Evolutionary conservation across 2,797 vertebrate genomes (phyloP), one percentile per base, ranked within the genome.

Genomic region (Benthosema pterotum): DNA sequence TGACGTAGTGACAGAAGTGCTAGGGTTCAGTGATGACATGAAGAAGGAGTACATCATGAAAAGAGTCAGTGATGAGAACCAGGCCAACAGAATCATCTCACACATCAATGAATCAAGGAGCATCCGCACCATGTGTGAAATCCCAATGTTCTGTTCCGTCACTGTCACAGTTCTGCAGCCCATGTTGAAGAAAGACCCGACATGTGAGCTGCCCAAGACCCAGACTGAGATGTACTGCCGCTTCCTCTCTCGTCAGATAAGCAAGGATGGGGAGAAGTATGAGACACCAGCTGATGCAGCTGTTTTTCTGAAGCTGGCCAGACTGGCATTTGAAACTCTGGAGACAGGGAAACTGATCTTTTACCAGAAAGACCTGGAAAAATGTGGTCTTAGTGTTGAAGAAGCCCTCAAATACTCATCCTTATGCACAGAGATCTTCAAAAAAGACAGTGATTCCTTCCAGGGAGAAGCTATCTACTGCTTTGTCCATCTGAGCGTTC

Each of bases 191-290:
- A 22, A 2, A 22, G 4, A 22, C 19, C 19, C 2, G 19, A 22
- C 19, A 22, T 2, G 19, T 22, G 28, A 52, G 11, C 25, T 57
- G 6, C 63, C 64, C 2, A 22, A 22, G 32, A 67, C 65, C 3
- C 43, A 52, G 11, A 67, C 65, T 5, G 49, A 59, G 57, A 53
- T 67, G 65, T 67, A 60, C 22, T n/a, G 16, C 28, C 16, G 57
- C 53, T 65, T 57, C 7, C 54, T 65, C 11, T 47, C 49, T 28
- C n/a, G 2, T 22, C 19, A 22, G 19, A 22, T 4, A 22, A 2
- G 19, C 2, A 22, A 22, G 19, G 19, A 22, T 57, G 15, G 52
- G 57, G 63, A 32, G 12, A 0, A 65, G 47, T 47, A 42, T 65
- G n/a, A 65, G 28, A 1, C 22, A 42, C 1, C 42, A 3, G 43